Evolutionary conservation across 2,113 vertebrate species (phyloP), one percentile per base, ranked within the genome.

Genomic region (Myrmecophaga tridactyla): DNA sequence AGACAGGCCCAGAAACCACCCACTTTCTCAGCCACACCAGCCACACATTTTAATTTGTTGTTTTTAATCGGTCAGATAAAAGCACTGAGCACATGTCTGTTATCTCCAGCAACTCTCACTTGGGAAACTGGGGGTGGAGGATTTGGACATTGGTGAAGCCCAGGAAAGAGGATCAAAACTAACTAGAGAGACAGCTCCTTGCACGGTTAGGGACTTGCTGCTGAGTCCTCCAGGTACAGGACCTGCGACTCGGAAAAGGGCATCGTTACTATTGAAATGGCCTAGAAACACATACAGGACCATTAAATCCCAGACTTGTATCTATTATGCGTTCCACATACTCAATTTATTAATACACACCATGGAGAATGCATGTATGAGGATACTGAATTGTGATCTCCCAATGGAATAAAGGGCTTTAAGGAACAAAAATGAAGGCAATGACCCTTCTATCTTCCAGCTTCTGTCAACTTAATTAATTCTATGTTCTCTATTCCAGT

Each of bases 71-170:
- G 15, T 56, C 20, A 60, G 76, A 51, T 36, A 25, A 53, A n/a
- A 34, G 17, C 83, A 15, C 56, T 69, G 56, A 1, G 14, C 53
- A 7, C 51, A 3, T 53, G 62, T 36, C 82, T 62, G 60, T 15
- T 7, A 5, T 1, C 23, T 8, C 58, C 3, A 3, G 0, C 23
- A 0, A 2, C 3, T 3, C 6, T 36, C 70, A 6, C n/a, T 65
- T 7, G 36, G 51, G 70, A 60, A 20, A 34, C 0, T 5, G 12
- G 21, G 69, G 18, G 17, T 0, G 0, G 27, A 18, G 43, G 43
- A 1, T 5, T 0, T 1, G 7, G 7, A 21, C 4, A 8, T 4
- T 8, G 36, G 29, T 10, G 11, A 89, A 12, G 41, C 9, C 51
- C 17, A 43, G 53, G 31, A 4, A 53, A 8, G 27, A 17, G 34